Percentiles rank a stretch among this genome's conserved stretches.
Evolutionary conservation across 2,888 invertebrate species (phyloP).

Genomic region (Drosophila mettleri): DNA sequence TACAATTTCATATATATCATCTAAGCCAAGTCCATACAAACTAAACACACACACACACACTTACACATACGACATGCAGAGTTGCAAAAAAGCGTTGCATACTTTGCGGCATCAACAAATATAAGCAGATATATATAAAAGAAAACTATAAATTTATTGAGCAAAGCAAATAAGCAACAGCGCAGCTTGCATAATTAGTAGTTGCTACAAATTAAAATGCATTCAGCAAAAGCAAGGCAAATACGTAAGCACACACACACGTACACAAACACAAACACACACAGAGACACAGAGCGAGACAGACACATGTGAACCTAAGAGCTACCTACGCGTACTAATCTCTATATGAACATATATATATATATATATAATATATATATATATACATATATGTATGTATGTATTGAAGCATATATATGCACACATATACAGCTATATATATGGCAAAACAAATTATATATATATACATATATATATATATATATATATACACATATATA

Average conservation of each 20-base stretch:
- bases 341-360: conserved; percentile 58
- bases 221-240: conserved; percentile 39
- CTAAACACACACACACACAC: conserved; percentile 22
- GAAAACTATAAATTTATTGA: conserved; percentile 20
- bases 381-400: conserved; percentile 32
- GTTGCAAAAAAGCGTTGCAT: conserved; percentile 52
- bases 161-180: conserved; percentile 17
- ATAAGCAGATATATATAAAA: conserved; percentile 10
- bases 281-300: conserved; percentile 46
- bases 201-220: conserved; percentile 36
- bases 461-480: conserved; percentile 37
- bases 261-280: conserved; percentile 27
- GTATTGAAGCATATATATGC: conserved; percentile 17
- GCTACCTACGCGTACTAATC: conserved; percentile 80
- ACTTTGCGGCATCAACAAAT: conserved; percentile 55
- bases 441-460: conserved; percentile 44
- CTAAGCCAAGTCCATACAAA: conserved; percentile 68
- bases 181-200: conserved; percentile 42
- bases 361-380: conserved; percentile 36
- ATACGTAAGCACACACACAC: conserved; percentile 42
- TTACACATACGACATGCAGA: conserved; percentile 12
- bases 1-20: conserved; percentile 19
- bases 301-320: conserved; percentile 75
- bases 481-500: conserved; percentile 38
- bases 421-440: conserved; percentile 50